Percentiles rank a stretch among this genome's conserved stretches.
Conservation (phyloP, 2,797 vertebrate genomes). For the Crenichthys baileyi region DNA sequence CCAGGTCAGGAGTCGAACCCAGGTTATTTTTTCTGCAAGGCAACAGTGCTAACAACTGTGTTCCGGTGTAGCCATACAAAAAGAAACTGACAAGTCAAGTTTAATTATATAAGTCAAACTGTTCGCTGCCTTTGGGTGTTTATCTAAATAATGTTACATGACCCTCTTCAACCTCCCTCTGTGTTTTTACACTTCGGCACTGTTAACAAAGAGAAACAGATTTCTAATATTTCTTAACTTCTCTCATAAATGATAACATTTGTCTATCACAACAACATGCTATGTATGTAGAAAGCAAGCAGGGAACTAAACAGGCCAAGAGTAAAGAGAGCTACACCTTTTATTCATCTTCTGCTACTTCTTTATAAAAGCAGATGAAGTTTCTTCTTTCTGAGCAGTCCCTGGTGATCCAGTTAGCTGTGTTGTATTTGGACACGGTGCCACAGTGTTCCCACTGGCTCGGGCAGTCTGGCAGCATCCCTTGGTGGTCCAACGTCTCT, state of each 20-base stretch:
- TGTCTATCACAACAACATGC: too few relatives aligned
- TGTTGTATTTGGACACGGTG: slow-evolving; percentile 20
- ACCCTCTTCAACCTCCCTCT: not conserved
- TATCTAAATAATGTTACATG: not conserved
- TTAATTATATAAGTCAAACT: not conserved
- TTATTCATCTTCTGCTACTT: accelerated
- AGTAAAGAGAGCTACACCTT: not conserved
- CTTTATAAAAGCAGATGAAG: slow-evolving; percentile 39
- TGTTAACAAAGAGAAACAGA: not conserved
- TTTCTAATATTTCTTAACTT: not conserved
- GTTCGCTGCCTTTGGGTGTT: not conserved
- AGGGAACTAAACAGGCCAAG: not conserved
- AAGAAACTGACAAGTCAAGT: not conserved
- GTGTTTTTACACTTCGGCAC: too few relatives aligned
- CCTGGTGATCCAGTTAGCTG: slow-evolving; percentile 11
- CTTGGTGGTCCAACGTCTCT: accelerated
- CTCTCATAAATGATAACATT: not conserved
- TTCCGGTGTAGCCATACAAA: not conserved
- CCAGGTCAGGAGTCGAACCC: too few relatives aligned
- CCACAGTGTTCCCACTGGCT: slow-evolving; percentile 42
- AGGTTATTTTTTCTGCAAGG: not conserved
- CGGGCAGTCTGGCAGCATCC: slow-evolving; percentile 29
- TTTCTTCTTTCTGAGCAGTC: slow-evolving; percentile 59
- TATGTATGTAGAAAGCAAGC: not conserved
- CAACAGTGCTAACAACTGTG: not conserved